A percentile compares a stretch with the other conserved stretches of the same genome.
Evolutionary conservation across 2,888 invertebrate species (phyloP).

Genomic region (Dynastes tityus): DNA sequence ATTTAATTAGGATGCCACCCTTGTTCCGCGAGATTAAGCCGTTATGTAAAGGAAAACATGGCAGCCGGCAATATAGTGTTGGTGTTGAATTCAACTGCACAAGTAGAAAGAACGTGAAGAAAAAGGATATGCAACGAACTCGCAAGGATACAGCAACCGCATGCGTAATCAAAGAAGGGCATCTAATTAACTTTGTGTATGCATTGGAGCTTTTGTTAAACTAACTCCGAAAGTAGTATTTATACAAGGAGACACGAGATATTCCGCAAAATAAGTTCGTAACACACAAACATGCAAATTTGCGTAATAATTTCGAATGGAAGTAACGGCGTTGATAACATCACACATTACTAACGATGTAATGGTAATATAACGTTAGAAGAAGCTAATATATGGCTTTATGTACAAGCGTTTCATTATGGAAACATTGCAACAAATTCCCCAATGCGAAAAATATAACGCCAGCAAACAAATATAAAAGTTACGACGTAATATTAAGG

Average conservation of each 20-base stretch:
- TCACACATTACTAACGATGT: too few relatives aligned
- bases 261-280: too few relatives aligned
- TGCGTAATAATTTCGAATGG: too few relatives aligned
- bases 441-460: constrained; percentile 12
- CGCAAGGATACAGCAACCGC: neutral
- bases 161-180: neutral
- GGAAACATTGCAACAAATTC: neutral
- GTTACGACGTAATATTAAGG: constrained; percentile 23
- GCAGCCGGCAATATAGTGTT: too few relatives aligned
- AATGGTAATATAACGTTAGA: too few relatives aligned
- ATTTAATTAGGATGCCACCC: constrained; percentile 36
- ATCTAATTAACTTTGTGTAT: constrained; percentile 4
- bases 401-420: neutral
- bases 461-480: constrained; percentile 24
- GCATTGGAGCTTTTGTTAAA: too few relatives aligned
- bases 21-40: neutral
- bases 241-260: too few relatives aligned
- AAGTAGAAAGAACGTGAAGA: neutral
- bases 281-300: too few relatives aligned
- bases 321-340: too few relatives aligned
- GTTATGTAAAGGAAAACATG: constrained; percentile 19
- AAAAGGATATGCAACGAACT: neutral
- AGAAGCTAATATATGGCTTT: too few relatives aligned
- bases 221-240: too few relatives aligned
- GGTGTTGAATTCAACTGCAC: neutral